Percentiles rank a stretch among this genome's conserved stretches.
Evolutionary conservation across 1,140 invertebrate genomes (phyloP).

Genomic region (Aphidius ervi): DNA sequence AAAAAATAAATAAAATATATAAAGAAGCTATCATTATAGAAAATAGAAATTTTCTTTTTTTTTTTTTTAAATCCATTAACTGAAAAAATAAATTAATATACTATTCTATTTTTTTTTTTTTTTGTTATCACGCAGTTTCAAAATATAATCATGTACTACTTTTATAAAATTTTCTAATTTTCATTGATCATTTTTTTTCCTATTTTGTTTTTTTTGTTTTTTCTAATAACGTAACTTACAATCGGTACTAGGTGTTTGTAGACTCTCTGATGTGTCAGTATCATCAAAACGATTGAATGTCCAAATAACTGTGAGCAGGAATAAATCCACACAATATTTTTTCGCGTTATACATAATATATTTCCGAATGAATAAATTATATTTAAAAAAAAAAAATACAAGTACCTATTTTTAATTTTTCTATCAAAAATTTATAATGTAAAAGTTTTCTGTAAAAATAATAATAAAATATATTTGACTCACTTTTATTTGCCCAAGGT

Average conservation of each 20-base stretch:
- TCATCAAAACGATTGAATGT: conserved; percentile 51
- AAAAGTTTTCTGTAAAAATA: too few species aligned
- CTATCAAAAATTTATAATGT: not conserved
- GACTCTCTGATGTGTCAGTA: conserved; percentile 51
- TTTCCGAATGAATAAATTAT: too few species aligned
- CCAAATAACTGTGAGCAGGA: conserved; percentile 49
- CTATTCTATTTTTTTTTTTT: conserved; percentile 1
- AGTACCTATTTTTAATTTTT: too few species aligned
- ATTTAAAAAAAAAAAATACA: too few species aligned
- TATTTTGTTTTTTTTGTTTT: not conserved
- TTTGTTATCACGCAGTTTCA: conserved; percentile 7
- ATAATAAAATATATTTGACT: conserved; percentile 25
- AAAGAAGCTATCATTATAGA: not conserved
- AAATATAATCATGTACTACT: not conserved
- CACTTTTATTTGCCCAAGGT: conserved; percentile 51
- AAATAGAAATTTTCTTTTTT: not conserved
- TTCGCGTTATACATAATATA: not conserved
- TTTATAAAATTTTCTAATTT: conserved; percentile 2
- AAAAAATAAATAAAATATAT: conserved; percentile 7
- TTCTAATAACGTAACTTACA: conserved; percentile 39
- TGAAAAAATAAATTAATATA: too few species aligned
- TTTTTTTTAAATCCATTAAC: not conserved
- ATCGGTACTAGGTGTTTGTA: conserved; percentile 49
- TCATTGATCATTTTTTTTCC: not conserved
- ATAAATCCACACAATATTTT: conserved; percentile 37